Percentiles rank a stretch among this genome's conserved stretches.
Evolutionary conservation across 2,113 vertebrate species (phyloP).

Genomic region (Anarrhichthys ocellatus): DNA sequence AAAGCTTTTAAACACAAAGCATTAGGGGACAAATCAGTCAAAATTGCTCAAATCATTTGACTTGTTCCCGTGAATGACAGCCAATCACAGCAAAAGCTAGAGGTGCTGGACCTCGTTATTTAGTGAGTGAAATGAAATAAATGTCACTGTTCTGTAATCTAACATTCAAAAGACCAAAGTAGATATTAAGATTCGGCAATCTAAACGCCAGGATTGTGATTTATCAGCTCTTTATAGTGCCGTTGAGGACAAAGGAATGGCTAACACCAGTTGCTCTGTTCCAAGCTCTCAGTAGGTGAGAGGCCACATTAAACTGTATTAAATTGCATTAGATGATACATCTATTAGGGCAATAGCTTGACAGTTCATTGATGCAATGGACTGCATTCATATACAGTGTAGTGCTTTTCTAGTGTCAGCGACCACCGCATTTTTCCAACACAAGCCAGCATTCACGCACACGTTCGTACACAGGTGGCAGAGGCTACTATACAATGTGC

Average conservation of each 20-base stretch:
- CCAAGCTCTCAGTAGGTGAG: conserved; percentile 18
- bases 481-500: background rate
- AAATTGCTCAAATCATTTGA: background rate
- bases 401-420: too few relatives aligned
- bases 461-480: background rate
- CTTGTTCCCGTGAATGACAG: background rate
- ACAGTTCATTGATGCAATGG: conserved; percentile 27
- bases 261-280: background rate
- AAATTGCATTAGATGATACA: conserved; percentile 32
- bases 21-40: background rate
- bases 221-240: background rate
- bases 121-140: background rate
- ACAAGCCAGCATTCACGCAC: background rate
- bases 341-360: background rate
- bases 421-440: too few relatives aligned
- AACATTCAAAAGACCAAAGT: background rate
- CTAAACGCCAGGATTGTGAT: conserved; percentile 6
- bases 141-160: background rate
- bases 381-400: too few relatives aligned
- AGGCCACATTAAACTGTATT: conserved; percentile 30
- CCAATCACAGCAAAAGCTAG: background rate
- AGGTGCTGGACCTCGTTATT: background rate
- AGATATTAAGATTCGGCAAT: background rate
- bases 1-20: background rate
- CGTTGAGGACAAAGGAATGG: conserved; percentile 11